Evolutionary conservation across 2,888 invertebrate species (phyloP), one percentile per base, ranked within the genome.

Genomic region (Lithosia quadra): DNA sequence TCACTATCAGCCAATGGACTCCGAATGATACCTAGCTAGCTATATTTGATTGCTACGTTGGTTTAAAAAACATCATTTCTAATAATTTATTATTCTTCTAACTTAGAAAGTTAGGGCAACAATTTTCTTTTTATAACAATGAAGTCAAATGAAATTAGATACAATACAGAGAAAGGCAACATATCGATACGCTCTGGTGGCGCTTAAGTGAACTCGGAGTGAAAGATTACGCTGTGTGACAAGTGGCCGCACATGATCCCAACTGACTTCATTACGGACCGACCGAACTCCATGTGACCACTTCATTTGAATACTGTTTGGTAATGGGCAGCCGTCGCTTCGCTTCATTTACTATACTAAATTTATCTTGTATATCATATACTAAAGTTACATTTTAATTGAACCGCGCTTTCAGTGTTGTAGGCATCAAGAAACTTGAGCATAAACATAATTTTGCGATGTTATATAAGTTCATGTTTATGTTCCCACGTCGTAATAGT

Each of bases 251-350:
- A 59, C 67, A 67, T 68, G 69, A 69, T 73, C 70, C 72, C 68
- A 55, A 34, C 53, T 67, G 75, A 77, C 72, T 72, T 76, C 69
- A 73, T 65, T 78, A 76, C 69, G 34, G 66, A 59, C 56, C 28
- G 68, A 28, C 68, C 57, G 73, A 64, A 63, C 72, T 63, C 64
- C 56, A 68, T 69, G 66, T 67, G 73, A 78, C 80, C 76, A 72
- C 78, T 70, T 77, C 69, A 78, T 78, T 78, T 78, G 70, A 79
- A 80, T 80, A 74, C 64, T 67, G 64, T 74, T 80, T 70, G 71
- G 49, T 59, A 71, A 55, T 63, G 63, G 65, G 34, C 33, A 49
- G 28, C 56, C 49, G 49, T 39, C 55, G 53, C 61, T 72, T 62
- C 65, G 67, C 63, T 64, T 68, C 39, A 56, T 63, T 66, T 59